A percentile compares a stretch with the other conserved stretches of the same genome.
Evolutionary conservation across 23 tunicate genomes (phyloP).

Genomic region (Styela plicata): DNA sequence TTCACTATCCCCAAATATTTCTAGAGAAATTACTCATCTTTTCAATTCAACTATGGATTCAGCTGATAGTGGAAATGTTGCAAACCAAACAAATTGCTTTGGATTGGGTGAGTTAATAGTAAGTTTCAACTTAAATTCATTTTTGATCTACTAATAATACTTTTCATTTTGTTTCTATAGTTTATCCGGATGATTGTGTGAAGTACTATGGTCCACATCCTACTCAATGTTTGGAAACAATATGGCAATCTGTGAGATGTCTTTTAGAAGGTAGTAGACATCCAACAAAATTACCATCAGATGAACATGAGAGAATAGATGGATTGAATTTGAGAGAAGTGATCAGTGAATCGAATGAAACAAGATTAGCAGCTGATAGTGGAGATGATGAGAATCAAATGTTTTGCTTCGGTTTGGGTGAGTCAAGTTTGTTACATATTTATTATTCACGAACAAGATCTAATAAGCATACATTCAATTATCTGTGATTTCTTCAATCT

Average conservation of each 20-base stretch:
- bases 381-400: too few relatives aligned
- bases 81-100: constrained; percentile 25
- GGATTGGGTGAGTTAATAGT: constrained; percentile 18
- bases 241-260: constrained; percentile 14
- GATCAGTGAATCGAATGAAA: too few relatives aligned
- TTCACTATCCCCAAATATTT: too few relatives aligned
- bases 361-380: too few relatives aligned
- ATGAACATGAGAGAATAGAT: background rate
- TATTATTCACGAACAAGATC: too few relatives aligned
- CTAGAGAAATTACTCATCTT: background rate
- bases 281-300: background rate
- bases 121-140: too few relatives aligned
- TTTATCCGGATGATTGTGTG: constrained; percentile 6
- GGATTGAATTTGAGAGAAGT: constrained; percentile 1
- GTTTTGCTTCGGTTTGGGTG: too few relatives aligned
- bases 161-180: background rate
- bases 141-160: too few relatives aligned
- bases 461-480: too few relatives aligned
- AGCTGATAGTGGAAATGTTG: constrained; percentile 10
- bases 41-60: background rate
- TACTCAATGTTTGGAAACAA: constrained; percentile 18
- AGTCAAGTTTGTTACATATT: too few relatives aligned
- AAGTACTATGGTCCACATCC: constrained; percentile 38
- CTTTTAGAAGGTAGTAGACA: background rate
- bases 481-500: too few relatives aligned